Evolutionary conservation across 92 coral and sea anemone genomes (phyloP).

Genomic region (Metridium senile): DNA sequence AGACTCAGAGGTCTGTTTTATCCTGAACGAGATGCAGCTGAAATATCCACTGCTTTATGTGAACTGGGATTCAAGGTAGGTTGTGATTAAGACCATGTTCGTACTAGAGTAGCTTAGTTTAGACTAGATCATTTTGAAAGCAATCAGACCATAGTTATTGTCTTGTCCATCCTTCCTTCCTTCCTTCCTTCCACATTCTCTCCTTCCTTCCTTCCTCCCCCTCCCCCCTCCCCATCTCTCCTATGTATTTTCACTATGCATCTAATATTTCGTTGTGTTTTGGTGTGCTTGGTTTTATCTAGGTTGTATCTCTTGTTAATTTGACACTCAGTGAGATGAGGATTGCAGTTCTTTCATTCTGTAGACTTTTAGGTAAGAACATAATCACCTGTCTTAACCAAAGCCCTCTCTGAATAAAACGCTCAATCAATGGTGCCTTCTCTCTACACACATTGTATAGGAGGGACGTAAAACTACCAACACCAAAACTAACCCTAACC

Average conservation of each 20-base stretch:
- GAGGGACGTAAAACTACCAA: no score
- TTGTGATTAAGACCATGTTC: background rate
- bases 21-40: conserved; percentile 83
- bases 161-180: background rate
- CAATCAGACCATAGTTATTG: background rate
- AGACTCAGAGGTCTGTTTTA: conserved; percentile 72
- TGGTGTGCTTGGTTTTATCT: no score
- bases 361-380: conserved; percentile 78
- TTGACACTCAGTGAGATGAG: conserved; percentile 80
- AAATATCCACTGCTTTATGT: conserved; percentile 64
- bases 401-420: conserved; percentile 1
- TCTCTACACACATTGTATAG: no score
- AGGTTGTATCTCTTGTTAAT: conserved; percentile 91
- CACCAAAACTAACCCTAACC: no score
- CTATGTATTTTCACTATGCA: no score
- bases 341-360: conserved; percentile 81
- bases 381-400: no score
- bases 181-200: background rate
- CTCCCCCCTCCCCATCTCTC: background rate
- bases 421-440: background rate
- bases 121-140: no score
- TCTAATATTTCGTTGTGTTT: no score
- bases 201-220: background rate
- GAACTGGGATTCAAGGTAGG: conserved; percentile 82
- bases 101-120: no score